Evolutionary conservation across 2,797 vertebrate species (phyloP), one percentile per base, ranked within the genome.

Genomic region (Moxostoma hubbsi): DNA sequence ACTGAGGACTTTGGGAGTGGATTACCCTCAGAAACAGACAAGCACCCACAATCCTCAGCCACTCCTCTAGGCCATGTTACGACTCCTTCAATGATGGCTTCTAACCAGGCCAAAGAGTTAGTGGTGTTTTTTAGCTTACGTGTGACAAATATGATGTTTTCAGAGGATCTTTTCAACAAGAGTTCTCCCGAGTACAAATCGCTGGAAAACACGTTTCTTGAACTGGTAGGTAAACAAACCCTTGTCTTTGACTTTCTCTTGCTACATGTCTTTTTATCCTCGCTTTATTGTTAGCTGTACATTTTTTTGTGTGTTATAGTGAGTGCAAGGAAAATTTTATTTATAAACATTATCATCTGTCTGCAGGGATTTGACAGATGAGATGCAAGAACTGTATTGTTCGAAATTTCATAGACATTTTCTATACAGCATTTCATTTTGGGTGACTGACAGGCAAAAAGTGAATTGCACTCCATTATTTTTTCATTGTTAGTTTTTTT

Each of bases 121-220:
- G 95, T 98, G 77, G 96, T 99, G 75, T 97, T 99, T 92, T 98
- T 99, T 94, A 98, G 97, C 86, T 92, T 99, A 85, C 92, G 94
- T 68, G 95, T 99, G 11, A 96, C 97, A 83, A 98, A 97, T 92
- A 93, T 97, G 94, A 94, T 93, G 88, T 98, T 99, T 91, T 97
- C 97, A 6, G 92, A 95, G 3, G 93, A 95, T 91, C 94, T 99
- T 84, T 98, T 96, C 95, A 96, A 99, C 83, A 96, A 95, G 92
- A 97, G 94, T 54, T 99, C 97, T 0, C 83, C 90, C 16, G 97
- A 98, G 80, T 98, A 98, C 91, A 96, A 92, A 89, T 93, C 95
- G 0, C 90, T 98, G 87, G 96, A 98, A 86, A 96, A 96, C 77
- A 95, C 92, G 63, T 98, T 98, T 91, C 92, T 95, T 36, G 94